Conservation (phyloP, 2,888 invertebrate species). For the Epirrhoe tristata region DNA sequence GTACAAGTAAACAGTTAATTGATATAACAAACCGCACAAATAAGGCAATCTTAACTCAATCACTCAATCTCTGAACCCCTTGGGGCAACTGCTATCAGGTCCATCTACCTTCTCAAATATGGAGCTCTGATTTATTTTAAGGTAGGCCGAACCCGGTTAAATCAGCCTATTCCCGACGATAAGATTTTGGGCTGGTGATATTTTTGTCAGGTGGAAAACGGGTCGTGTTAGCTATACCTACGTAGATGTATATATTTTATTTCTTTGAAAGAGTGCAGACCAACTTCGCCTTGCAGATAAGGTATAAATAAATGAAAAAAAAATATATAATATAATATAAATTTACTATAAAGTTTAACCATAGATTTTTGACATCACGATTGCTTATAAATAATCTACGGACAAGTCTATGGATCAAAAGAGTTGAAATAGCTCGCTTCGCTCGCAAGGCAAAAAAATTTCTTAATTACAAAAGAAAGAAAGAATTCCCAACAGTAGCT, state of each 20-base stretch:
- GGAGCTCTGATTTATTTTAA: slow-evolving; percentile 10
- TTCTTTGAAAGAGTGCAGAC: background rate
- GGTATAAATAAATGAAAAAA: too few relatives aligned
- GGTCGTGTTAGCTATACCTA: background rate
- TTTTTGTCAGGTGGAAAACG: background rate
- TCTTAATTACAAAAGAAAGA: background rate
- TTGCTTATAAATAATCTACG: too few relatives aligned
- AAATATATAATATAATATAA: too few relatives aligned
- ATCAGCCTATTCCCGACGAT: background rate
- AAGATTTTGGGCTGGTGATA: background rate
- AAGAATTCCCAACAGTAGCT: background rate
- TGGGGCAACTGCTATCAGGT: background rate
- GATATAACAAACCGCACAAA: slow-evolving; percentile 14
- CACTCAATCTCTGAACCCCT: slow-evolving; percentile 7
- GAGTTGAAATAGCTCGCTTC: too few relatives aligned
- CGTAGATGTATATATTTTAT: background rate
- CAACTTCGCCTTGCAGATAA: background rate
- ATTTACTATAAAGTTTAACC: too few relatives aligned
- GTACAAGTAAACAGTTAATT: slow-evolving; percentile 1
- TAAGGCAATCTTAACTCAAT: slow-evolving; percentile 15
- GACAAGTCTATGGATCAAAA: too few relatives aligned
- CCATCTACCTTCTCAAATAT: slow-evolving; percentile 8
- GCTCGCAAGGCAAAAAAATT: background rate
- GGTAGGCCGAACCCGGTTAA: background rate
- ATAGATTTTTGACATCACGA: too few relatives aligned